phyloP scores from a whole-genome alignment of 2,797 vertebrate genomes.

The Manis pentadactyla region DNA sequence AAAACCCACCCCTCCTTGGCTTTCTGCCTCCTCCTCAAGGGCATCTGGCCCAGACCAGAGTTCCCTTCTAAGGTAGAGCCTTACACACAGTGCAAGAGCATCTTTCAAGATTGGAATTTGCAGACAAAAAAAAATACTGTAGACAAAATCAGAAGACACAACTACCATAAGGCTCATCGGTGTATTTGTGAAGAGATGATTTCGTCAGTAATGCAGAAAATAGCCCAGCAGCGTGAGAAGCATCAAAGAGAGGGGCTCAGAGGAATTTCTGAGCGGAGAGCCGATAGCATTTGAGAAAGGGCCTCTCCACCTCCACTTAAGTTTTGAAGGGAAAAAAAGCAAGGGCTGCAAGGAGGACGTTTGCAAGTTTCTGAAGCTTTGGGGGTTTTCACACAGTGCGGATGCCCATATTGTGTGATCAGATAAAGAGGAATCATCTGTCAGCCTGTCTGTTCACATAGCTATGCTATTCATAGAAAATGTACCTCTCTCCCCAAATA shows the following conservation, averaged over 20 bases:
- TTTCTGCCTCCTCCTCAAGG: background rate
- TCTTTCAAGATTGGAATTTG: background rate
- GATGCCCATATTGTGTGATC: conserved; percentile 78
- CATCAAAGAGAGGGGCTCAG: background rate
- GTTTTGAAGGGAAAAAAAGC: background rate
- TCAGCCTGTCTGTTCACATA: conserved; percentile 81
- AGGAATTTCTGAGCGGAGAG: background rate
- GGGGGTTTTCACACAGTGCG: conserved; percentile 74
- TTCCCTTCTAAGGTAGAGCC: background rate
- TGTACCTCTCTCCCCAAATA: conserved; percentile 59
- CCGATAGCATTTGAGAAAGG: background rate
- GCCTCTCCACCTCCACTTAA: background rate
- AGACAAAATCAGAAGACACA: background rate
- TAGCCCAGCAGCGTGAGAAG: background rate
- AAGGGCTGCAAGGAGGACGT: background rate
- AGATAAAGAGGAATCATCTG: conserved; percentile 75
- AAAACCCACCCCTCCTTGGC: background rate
- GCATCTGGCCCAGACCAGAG: accelerated
- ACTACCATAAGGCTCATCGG: background rate
- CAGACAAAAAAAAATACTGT: background rate
- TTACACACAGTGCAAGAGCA: background rate
- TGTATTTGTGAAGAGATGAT: background rate
- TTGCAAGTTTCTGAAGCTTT: conserved; percentile 59
- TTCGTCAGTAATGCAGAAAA: background rate
- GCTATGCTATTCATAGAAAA: conserved; percentile 77